Conservation (phyloP, 2,797 vertebrate genomes). For the Brotogeris chrysoptera region DNA sequence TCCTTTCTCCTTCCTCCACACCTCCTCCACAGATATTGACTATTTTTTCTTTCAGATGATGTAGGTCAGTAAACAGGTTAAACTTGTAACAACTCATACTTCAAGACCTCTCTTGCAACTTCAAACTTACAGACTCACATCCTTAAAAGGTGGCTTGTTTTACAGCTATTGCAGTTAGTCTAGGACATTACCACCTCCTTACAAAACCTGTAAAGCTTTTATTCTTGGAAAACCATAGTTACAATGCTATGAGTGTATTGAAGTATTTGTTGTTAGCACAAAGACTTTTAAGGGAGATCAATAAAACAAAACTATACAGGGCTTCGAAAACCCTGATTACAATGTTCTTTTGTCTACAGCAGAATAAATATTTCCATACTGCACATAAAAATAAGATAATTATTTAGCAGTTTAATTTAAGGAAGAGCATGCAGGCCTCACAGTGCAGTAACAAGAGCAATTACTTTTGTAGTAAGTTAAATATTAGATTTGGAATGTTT, state of each 20-base stretch:
- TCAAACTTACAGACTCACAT: neutral
- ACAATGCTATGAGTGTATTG: neutral
- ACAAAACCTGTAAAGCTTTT: neutral
- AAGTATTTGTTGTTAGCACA: neutral
- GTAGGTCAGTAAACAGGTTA: neutral
- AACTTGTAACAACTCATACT: neutral
- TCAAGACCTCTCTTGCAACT: neutral
- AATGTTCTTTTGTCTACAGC: neutral
- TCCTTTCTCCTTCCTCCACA: neutral
- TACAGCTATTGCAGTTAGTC: neutral
- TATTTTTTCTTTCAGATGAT: neutral
- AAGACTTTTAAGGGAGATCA: slow-evolving; percentile 18
- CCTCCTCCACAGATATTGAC: neutral
- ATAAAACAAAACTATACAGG: neutral
- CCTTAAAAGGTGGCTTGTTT: neutral
- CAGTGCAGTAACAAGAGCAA: slow-evolving; percentile 20
- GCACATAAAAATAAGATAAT: slow-evolving; percentile 41
- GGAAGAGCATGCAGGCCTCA: neutral
- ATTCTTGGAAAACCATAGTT: neutral
- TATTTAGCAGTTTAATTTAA: slow-evolving; percentile 47
- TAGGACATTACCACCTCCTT: neutral
- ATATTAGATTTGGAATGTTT: slow-evolving; percentile 55
- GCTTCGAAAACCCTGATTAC: slow-evolving; percentile 13
- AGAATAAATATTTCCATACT: slow-evolving; percentile 7
- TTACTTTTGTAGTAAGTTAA: slow-evolving; percentile 36